Percentiles rank a stretch among this genome's conserved stretches.
Evolutionary conservation across 2,113 vertebrate genomes (phyloP).

Genomic region (Cavia aperea): DNA sequence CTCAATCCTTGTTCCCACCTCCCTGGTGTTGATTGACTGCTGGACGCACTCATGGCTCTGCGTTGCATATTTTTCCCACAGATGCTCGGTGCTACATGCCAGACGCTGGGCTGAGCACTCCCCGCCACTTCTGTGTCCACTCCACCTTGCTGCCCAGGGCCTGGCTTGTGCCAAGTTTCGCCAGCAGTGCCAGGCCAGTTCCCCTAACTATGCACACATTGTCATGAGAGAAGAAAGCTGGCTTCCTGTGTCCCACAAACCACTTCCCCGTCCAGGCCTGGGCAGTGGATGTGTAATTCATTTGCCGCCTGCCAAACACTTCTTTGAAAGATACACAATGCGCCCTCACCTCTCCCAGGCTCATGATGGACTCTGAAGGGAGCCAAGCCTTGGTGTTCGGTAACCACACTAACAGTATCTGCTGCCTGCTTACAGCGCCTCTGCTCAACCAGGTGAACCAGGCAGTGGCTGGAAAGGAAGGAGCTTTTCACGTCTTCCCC

Average conservation of each 20-base stretch:
- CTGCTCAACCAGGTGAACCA: background rate
- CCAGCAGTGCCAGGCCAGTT: background rate
- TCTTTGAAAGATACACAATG: too few species aligned
- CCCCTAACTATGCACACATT: background rate
- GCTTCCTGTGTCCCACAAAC: background rate
- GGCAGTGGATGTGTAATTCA: background rate
- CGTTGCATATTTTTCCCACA: background rate
- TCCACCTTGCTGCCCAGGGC: background rate
- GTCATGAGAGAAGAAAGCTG: background rate
- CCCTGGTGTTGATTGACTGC: background rate
- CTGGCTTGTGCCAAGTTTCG: background rate
- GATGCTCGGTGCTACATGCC: background rate
- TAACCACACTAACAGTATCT: background rate
- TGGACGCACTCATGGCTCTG: background rate
- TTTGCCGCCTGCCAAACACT: too few species aligned
- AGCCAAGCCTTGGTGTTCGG: background rate
- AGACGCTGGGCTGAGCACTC: too few species aligned
- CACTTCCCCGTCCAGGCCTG: background rate
- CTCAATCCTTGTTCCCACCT: background rate
- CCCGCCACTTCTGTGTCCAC: background rate
- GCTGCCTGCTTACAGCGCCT: background rate
- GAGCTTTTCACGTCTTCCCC: rapidly evolving
- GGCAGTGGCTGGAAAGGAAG: background rate
- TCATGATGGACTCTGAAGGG: background rate
- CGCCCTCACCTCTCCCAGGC: background rate